Evolutionary conservation across 2,113 vertebrate species (phyloP), one percentile per base, ranked within the genome.

Genomic region (Aegithalos caudatus): DNA sequence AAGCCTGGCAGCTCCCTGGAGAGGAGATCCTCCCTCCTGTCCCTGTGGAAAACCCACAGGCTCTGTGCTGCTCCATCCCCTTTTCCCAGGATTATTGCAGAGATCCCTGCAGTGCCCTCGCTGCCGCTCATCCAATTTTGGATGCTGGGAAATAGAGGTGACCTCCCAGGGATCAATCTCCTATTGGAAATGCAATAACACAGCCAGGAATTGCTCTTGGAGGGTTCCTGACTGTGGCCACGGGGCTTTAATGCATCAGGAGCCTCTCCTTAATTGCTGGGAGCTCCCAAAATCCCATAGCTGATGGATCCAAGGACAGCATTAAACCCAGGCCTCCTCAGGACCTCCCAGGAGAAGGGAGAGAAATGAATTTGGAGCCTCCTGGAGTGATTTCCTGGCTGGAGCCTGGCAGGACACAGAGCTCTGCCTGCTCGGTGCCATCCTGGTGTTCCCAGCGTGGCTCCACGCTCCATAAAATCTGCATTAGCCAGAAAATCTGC

Each of bases 21-120:
- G 66, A 72, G 51, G 45, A 12, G 45, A n/a, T n/a, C 62, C 40
- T 29, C 82, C 54, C 61, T 74, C 27, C 50, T 1, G 25, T 33
- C 45, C 65, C 47, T 25, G 1, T 1, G 5, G 74, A 61, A 56
- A 50, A 38, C 20, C 45, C 13, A 0, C 1, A 3, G 4, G 29
- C 21, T 50, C 44, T 8, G 6, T 47, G 70, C 48, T 44, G 61
- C 72, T 45, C 61, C 14, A 8, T 18, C 56, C 82, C 19, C 0
- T n/a, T 57, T 11, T 28, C 14, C 57, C 4, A 48, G 62, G 29
- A 31, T 48, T 42, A 33, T 31, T 48, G 62, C 85, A 54, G 56
- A 10, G 61, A 9, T 29, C 56, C 29, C 71, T 1, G 19, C 6
- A 1, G 47, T 44, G 53, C 14, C 71, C 40, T 57, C 5, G 48